A percentile compares a stretch with the other conserved stretches of the same genome.
phyloP scores from a whole-genome alignment of 2,113 vertebrate species.

The Noturus placidus region DNA sequence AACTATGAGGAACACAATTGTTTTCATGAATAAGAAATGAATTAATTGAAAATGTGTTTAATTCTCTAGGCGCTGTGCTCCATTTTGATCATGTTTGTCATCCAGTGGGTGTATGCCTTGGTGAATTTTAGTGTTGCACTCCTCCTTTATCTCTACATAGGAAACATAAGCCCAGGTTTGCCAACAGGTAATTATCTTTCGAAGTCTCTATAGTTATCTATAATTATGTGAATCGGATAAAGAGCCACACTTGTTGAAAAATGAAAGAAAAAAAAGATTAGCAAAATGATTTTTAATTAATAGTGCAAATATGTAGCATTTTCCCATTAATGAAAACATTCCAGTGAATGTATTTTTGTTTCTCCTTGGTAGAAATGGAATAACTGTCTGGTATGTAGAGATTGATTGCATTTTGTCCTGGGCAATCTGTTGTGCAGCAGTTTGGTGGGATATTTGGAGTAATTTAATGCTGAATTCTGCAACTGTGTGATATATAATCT shows the following conservation, averaged over 20 bases:
- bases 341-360: not conserved
- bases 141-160: slow-evolving; percentile 90
- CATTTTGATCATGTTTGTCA: slow-evolving; percentile 89
- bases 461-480: slow-evolving; percentile 48
- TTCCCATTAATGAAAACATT: not conserved
- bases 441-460: slow-evolving; percentile 59
- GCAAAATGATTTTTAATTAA: not conserved
- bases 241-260: slow-evolving; percentile 9
- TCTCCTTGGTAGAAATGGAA: not conserved
- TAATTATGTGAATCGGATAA: not conserved
- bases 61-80: slow-evolving; percentile 79
- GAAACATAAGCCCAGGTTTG: slow-evolving; percentile 86
- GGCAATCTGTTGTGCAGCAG: slow-evolving; percentile 61
- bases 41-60: not conserved
- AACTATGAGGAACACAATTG: not conserved
- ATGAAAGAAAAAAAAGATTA: too few relatives aligned
- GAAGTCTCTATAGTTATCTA: too few relatives aligned
- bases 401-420: not conserved
- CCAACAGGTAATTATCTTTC: slow-evolving; percentile 76
- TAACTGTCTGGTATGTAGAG: not conserved
- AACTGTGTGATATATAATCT: slow-evolving; percentile 50
- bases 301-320: not conserved
- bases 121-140: slow-evolving; percentile 79
- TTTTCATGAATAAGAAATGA: not conserved
- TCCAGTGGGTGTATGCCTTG: slow-evolving; percentile 92